Evolutionary conservation across 2,797 vertebrate genomes (phyloP), one percentile per base, ranked within the genome.

Genomic region (Molossus alvarezi): DNA sequence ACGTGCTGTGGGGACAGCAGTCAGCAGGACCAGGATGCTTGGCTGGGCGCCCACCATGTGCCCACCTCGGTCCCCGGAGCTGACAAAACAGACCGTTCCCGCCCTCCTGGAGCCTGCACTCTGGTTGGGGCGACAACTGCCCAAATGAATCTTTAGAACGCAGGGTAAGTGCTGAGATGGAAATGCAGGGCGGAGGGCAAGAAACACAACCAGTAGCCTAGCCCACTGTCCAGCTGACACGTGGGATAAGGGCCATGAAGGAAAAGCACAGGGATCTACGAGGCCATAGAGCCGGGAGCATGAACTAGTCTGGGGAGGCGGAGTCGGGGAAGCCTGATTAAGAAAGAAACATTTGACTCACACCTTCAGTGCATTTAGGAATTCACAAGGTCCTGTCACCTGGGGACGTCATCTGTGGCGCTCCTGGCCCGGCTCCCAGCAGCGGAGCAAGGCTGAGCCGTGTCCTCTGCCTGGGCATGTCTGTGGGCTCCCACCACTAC

Each of bases 1-100:
- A 99, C 99, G 2, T 99, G 99, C 99, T 99, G 98, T 0, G 48
- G 94, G 90, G 76, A 96, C 97, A 97, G 83, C 58, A 67, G 29
- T 5, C 11, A 0, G 6, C 0, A 0, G 1, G 58, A 79, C 0
- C 14, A 8, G 73, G 18, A n/a, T 3, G 3, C 58, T 29, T 62
- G 7, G 23, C n/a, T 0, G 25, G 21, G 55, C 2, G 3, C 3
- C 45, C 13, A 1, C 79, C 2, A 20, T 0, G 0, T 2, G 3
- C 51, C 65, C 0, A 3, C 73, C 62, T 37, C 0, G 0, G 64
- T 45, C n/a, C 7, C 1, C 0, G 55, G 80, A 48, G 75, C 87
- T 10, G 23, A 37, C 51, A 13, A 41, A 18, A 57, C 18, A 4
- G 55, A 10, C 17, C 1, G 20, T 0, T 4, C 7, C 17, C 0